These are phyloP conservation scores for Lepisosteus oculatus DNA, from an alignment of 2,113 vertebrate genomes.

Conservation along the genomic window DNA sequence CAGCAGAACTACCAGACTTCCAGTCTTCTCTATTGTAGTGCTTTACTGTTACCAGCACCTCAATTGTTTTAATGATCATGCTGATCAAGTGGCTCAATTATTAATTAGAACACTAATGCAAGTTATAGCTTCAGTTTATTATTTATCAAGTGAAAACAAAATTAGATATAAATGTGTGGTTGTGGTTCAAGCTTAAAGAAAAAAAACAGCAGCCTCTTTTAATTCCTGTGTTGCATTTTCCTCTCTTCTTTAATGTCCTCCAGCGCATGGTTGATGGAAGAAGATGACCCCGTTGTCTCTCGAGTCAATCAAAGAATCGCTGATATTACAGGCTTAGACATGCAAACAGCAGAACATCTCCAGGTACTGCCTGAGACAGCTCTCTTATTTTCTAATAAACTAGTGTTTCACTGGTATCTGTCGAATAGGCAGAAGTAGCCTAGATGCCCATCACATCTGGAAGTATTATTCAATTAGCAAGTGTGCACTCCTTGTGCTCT, in stretches of 20 bases:
- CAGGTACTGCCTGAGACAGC: conserved; percentile 27
- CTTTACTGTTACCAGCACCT: no score
- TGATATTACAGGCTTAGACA: conserved; percentile 30
- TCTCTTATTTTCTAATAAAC: no score
- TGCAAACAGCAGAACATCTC: conserved; percentile 36
- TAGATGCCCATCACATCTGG: no score
- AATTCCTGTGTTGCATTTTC: background rate
- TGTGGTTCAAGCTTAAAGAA: background rate
- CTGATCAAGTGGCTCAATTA: no score
- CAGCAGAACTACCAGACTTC: no score
- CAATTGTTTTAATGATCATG: no score
- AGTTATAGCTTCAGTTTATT: background rate
- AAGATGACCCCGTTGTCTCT: conserved; percentile 31
- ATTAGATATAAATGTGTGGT: background rate
- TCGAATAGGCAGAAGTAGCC: no score
- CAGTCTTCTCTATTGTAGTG: no score
- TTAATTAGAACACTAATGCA: no score
- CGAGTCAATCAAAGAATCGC: conserved; percentile 29
- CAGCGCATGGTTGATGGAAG: conserved; percentile 37
- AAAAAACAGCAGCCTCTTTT: background rate
- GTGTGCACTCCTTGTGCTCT: no score
- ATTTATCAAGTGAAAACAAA: background rate
- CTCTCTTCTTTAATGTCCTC: background rate
- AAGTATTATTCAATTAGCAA: no score
- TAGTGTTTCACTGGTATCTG: no score